Evolutionary conservation across 2,113 vertebrate genomes (phyloP).

Genomic region (Phaethon lepturus): DNA sequence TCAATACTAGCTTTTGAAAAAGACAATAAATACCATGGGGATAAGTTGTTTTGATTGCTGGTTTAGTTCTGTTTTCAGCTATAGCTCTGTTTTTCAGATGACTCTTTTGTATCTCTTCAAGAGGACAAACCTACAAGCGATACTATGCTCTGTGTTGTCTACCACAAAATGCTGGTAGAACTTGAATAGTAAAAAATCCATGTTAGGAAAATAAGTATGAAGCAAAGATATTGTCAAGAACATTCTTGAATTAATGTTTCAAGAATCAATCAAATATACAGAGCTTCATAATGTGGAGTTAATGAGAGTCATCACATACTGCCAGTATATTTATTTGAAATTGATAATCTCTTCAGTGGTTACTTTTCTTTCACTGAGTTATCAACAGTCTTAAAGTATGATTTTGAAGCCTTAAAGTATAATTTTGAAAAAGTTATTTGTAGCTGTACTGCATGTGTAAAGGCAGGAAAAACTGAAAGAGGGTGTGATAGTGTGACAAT

Average conservation of each 20-base stretch:
- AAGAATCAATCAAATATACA: not conserved
- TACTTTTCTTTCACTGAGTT: not conserved
- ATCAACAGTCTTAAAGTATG: not conserved
- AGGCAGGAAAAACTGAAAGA: not conserved
- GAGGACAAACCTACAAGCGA: not conserved
- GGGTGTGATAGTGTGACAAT: not conserved
- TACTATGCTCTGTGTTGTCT: not conserved
- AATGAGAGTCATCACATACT: not conserved
- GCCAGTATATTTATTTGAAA: not conserved
- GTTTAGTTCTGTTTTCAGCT: not conserved
- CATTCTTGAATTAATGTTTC: not conserved
- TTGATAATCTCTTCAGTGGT: not conserved
- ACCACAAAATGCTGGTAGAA: not conserved
- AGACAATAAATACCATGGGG: not conserved
- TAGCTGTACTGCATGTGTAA: not conserved
- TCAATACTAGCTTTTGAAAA: not conserved
- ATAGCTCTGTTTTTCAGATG: not conserved
- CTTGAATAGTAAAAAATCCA: not conserved
- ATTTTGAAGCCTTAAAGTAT: not conserved
- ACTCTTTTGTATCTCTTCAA: not conserved
- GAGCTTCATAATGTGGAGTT: not conserved
- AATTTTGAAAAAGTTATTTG: not conserved
- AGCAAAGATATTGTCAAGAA: not conserved
- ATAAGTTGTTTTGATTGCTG: not conserved
- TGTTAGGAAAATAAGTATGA: not conserved